Percentiles rank a stretch among this genome's conserved stretches.
Evolutionary conservation across 2,888 invertebrate species (phyloP).

Genomic region (Drosophila anomalipes): DNA sequence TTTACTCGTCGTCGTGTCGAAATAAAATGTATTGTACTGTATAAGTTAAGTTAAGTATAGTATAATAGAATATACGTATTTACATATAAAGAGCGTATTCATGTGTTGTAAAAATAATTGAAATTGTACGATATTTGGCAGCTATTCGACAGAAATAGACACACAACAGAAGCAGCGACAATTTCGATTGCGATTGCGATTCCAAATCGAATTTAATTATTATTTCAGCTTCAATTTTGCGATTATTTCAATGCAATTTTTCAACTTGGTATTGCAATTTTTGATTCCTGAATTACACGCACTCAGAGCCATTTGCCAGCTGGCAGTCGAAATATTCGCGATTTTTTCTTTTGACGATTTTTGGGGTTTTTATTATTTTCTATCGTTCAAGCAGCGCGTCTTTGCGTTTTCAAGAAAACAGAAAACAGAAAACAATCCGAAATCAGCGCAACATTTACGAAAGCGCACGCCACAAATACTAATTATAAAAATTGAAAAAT

Average conservation of each 20-base stretch:
- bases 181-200: slow-evolving; percentile 40
- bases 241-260: slow-evolving; percentile 31
- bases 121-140: slow-evolving; percentile 79
- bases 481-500: slow-evolving; percentile 81
- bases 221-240: slow-evolving; percentile 25
- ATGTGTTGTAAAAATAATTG: slow-evolving; percentile 79
- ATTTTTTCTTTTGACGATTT: slow-evolving; percentile 13
- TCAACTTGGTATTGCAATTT: slow-evolving; percentile 14
- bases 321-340: slow-evolving; percentile 26
- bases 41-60: slow-evolving; percentile 55
- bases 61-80: slow-evolving; percentile 45
- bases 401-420: slow-evolving; percentile 37
- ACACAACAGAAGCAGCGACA: slow-evolving; percentile 66
- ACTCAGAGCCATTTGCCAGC: slow-evolving; percentile 64
- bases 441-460: slow-evolving; percentile 81
- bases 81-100: slow-evolving; percentile 65
- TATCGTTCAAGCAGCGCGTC: slow-evolving; percentile 24
- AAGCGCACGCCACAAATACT: slow-evolving; percentile 82
- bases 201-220: slow-evolving; percentile 27
- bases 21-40: slow-evolving; percentile 50
- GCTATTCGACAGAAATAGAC: slow-evolving; percentile 81
- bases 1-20: slow-evolving; percentile 39
- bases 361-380: slow-evolving; percentile 2
- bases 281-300: slow-evolving; percentile 57
- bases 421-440: slow-evolving; percentile 61